phyloP scores from a whole-genome alignment of 2,113 vertebrate species.

The Rallus limicola region DNA sequence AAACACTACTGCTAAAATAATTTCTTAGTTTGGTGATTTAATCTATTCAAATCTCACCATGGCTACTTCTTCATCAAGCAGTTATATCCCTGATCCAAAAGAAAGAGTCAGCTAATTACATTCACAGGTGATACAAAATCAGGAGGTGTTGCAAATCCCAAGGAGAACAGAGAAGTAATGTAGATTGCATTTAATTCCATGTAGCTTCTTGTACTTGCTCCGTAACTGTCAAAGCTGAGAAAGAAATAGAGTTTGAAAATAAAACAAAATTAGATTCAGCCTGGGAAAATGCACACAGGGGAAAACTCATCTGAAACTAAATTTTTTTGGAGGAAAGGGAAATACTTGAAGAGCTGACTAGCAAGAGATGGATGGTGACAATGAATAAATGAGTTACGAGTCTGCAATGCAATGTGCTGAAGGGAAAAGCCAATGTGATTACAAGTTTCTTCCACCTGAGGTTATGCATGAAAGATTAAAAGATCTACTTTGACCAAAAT shows the following conservation, averaged over 20 bases:
- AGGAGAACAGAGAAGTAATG: slow-evolving; percentile 62
- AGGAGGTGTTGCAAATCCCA: slow-evolving; percentile 62
- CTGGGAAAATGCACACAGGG: slow-evolving; percentile 45
- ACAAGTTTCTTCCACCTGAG: background rate
- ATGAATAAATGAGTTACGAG: slow-evolving; percentile 25
- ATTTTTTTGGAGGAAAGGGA: slow-evolving; percentile 27
- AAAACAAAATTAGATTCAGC: slow-evolving; percentile 58
- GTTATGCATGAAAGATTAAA: slow-evolving; percentile 19
- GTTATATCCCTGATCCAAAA: slow-evolving; percentile 51
- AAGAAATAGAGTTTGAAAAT: slow-evolving; percentile 59
- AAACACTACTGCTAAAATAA: background rate
- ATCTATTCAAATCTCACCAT: background rate
- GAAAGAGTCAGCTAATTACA: slow-evolving; percentile 65
- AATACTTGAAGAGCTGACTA: slow-evolving; percentile 24
- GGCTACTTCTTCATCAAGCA: slow-evolving; percentile 9
- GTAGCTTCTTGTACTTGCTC: slow-evolving; percentile 44
- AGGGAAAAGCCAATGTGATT: slow-evolving; percentile 16
- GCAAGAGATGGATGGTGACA: background rate
- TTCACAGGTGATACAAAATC: slow-evolving; percentile 67
- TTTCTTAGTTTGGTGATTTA: background rate
- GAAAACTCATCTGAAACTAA: slow-evolving; percentile 47
- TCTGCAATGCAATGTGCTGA: background rate
- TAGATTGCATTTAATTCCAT: slow-evolving; percentile 55
- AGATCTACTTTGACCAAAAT: background rate
- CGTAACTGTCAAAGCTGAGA: slow-evolving; percentile 37